phyloP scores from a whole-genome alignment of 2,113 vertebrate genomes.

The Cebus imitator region DNA sequence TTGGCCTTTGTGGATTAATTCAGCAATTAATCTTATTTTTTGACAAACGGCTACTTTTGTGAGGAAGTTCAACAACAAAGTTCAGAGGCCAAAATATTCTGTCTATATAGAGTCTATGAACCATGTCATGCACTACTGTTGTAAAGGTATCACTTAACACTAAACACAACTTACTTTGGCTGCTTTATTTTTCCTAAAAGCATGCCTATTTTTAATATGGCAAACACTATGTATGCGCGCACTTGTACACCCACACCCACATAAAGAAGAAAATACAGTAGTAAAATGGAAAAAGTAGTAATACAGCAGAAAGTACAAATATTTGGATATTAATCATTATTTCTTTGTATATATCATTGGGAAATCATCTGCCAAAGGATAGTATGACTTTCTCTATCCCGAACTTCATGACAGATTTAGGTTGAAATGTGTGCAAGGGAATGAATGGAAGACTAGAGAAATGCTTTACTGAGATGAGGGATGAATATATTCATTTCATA shows the following conservation, averaged over 20 bases:
- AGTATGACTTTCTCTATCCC: background rate
- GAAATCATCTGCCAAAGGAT: background rate
- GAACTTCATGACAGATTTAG: background rate
- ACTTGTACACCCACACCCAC: fast-evolving
- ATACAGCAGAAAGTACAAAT: background rate
- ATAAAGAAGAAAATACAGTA: background rate
- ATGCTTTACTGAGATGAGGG: background rate
- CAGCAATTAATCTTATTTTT: constrained; percentile 49
- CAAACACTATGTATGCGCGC: background rate
- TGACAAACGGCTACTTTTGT: constrained; percentile 38
- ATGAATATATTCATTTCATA: background rate
- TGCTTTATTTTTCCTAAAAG: background rate
- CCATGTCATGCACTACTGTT: background rate
- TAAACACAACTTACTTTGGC: background rate
- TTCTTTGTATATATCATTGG: background rate
- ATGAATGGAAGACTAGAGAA: background rate
- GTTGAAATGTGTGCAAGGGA: background rate
- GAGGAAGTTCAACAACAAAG: background rate
- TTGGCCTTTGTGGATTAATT: constrained; percentile 53
- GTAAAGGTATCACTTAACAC: background rate
- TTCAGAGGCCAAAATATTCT: background rate
- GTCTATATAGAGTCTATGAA: background rate
- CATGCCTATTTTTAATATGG: background rate
- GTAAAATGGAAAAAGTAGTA: background rate
- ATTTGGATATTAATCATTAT: background rate